phyloP scores from a whole-genome alignment of 2,113 vertebrate species.

The Paracanthobrama guichenoti region DNA sequence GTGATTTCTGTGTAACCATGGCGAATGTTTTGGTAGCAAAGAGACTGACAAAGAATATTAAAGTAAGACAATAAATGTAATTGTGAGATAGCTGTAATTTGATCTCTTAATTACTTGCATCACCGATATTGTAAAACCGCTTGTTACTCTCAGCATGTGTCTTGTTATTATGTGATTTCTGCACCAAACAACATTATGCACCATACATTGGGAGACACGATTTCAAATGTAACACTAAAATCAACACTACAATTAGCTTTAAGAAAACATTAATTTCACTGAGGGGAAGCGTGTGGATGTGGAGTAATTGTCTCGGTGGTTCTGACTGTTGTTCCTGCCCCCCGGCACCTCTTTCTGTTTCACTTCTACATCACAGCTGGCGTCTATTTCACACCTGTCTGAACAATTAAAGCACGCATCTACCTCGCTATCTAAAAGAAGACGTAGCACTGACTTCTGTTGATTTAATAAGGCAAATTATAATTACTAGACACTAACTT shows the following conservation, averaged over 20 bases:
- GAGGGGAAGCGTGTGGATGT: conserved; percentile 41
- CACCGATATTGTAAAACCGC: neutral
- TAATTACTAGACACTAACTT: neutral
- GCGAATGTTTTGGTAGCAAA: neutral
- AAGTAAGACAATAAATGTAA: neutral
- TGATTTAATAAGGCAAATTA: neutral
- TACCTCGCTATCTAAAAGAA: neutral
- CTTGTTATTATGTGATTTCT: conserved; percentile 8
- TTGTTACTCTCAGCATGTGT: neutral
- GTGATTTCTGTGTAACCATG: neutral
- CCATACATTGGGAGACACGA: neutral
- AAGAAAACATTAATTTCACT: conserved; percentile 49
- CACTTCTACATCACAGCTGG: conserved; percentile 10
- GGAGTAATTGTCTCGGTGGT: conserved; percentile 51
- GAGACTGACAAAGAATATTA: neutral
- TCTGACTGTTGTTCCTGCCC: conserved; percentile 23
- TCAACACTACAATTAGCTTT: conserved; percentile 35
- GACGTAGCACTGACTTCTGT: neutral
- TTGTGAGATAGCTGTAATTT: neutral
- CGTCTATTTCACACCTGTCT: conserved; percentile 47
- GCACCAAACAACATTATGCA: conserved; percentile 17
- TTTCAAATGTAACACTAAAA: conserved; percentile 28
- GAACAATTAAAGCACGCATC: conserved; percentile 41
- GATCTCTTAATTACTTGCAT: conserved; percentile 12
- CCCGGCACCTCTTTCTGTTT: conserved; percentile 8